Evolutionary conservation across 2,888 invertebrate genomes (phyloP), one percentile per base, ranked within the genome.

Genomic region (Nysson spinosus): DNA sequence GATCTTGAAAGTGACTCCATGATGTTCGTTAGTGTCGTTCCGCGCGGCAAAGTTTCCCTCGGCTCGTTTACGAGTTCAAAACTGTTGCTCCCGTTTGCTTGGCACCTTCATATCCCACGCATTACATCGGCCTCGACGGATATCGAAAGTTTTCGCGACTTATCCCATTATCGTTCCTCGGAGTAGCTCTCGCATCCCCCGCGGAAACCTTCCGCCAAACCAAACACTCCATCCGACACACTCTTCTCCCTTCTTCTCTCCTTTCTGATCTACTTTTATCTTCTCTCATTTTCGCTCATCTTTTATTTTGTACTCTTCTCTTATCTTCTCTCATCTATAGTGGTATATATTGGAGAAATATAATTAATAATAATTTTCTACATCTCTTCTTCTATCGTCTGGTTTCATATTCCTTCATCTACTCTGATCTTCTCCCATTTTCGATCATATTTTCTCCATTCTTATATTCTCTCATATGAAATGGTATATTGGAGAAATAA

Each of bases 121-220:
- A 63, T 60, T 62, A 60, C 56, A 17, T 51, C 54, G 57, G 32
- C 61, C 62, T 56, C 55, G 65, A 60, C 63, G 57, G 55, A 66
- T 68, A 75, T 77, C 74, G 77, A 72, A 66, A 71, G 60, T 77
- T 76, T 72, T 57, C 72, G 47, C 66, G 74, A 72, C 78, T 77
- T 76, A 77, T 79, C 74, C 72, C 71, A 76, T 79, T 78, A 78
- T 70, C 72, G 68, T 47, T 34, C 24, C 34, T 16, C 37, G 46
- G 26, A 46, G 42, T 28, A 35, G 4, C 1, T 14, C 2, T 43
- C 46, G 24, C 34, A 30, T 22, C 35, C 26, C 42, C 34, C 28
- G 43, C 37, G 22, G 43, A 37, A 12, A 9, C 16, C 34, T 14
- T 3, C 6, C 14, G 11, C n/a, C n/a, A n/a, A n/a, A n/a, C n/a